Evolutionary conservation across 2,888 invertebrate species (phyloP).

Genomic region (Pandemis heparana): DNA sequence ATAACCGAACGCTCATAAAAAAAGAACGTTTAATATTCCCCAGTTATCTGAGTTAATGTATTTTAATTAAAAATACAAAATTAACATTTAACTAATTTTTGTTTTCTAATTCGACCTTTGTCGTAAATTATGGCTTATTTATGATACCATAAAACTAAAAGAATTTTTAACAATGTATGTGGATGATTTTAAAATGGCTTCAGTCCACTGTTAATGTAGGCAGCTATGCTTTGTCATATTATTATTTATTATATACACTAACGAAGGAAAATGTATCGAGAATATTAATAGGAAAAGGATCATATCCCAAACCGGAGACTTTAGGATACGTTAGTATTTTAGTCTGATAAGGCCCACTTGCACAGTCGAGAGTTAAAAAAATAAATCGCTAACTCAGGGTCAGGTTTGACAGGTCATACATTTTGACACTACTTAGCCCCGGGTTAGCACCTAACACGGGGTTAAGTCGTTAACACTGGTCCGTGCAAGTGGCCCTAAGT

Average conservation of each 20-base stretch:
- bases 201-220: background rate
- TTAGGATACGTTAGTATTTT: no score
- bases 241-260: background rate
- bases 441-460: no score
- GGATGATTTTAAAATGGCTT: background rate
- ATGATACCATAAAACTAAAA: slow-evolving; percentile 29
- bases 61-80: slow-evolving; percentile 40
- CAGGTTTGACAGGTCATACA: no score
- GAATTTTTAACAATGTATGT: slow-evolving; percentile 24
- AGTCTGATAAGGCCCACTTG: no score
- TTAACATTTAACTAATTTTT: slow-evolving; percentile 37
- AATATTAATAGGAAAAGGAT: background rate
- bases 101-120: slow-evolving; percentile 37
- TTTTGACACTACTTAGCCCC: no score
- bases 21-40: slow-evolving; percentile 27
- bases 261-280: background rate
- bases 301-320: no score
- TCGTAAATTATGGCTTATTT: slow-evolving; percentile 37
- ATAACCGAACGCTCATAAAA: slow-evolving; percentile 25
- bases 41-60: slow-evolving; percentile 30
- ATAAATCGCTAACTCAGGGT: no score
- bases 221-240: background rate
- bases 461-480: no score
- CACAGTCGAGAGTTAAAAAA: no score
- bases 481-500: no score